Base-by-base conservation (phyloP, 1,140 invertebrate genomes). In the Drosophila orena region DNA sequence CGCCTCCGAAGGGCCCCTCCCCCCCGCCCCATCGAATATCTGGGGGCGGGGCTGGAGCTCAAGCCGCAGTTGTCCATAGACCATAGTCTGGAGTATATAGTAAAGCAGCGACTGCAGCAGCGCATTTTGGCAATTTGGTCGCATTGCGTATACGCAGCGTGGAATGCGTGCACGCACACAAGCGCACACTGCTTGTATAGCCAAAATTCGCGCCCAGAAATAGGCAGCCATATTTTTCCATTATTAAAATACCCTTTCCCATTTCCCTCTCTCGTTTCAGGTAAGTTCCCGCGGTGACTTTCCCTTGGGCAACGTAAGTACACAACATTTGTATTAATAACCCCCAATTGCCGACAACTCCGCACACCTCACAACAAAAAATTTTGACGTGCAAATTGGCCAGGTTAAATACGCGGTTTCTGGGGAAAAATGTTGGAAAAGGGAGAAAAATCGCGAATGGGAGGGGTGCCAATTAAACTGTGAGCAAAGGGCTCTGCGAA, bases 371-470 rank as follows among this genome's bases (percentile, higher is more conserved):
- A 44, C 47, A 66, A 57, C 76, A 17, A 49, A 38, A 38, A 30
- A 40, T 66, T 78, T 81, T 69, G 73, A 81, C 73, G 77, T 76
- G 81, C 61, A 84, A 84, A 86, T 78, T 90, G 73, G 66, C 34
- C n/a, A n/a, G 68, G 56, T 72, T 49, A 72, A 61, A 40, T 61
- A 38, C 38, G 78, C 65, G 81, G 64, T 52, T 62, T 61, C 69
- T 65, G 11, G 12, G 35, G 12, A 4, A 38, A 42, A 68, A 42
- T 10, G 2, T 46, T 24, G 27, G n/a, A 34, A 44, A 22, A 38
- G 24, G 7, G 20, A 22, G 15, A 22, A 40, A 40, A 55, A 27
- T 15, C 35, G 20, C 43, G 20, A 65, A 52, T 37, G 60, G 64
- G 60, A 43, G 60, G 64, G 60, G n/a, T 46, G 54, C 69, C 78